These are phyloP conservation scores for Sardinella longiceps DNA, from an alignment of 2,797 vertebrate species.

Conservation along the genomic window DNA sequence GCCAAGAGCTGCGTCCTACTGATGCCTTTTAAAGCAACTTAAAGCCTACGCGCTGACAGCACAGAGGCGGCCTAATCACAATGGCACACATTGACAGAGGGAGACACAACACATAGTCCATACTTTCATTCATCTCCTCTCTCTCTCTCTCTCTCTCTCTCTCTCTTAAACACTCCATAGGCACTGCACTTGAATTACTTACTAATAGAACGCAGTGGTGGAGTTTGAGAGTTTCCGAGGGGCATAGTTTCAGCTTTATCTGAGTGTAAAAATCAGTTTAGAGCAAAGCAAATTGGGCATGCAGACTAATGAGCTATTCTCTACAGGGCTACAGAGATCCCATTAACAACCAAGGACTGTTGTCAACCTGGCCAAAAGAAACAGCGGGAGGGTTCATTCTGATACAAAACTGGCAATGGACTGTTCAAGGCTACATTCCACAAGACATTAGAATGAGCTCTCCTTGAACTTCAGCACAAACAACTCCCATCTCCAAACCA, in stretches of 20 bases:
- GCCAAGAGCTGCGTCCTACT: conserved; percentile 80
- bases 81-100: conserved; percentile 10
- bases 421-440: background rate
- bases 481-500: background rate
- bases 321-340: background rate
- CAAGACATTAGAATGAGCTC: background rate
- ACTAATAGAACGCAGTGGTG: background rate
- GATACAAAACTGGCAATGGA: background rate
- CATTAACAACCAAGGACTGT: background rate
- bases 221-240: background rate
- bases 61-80: conserved; percentile 54
- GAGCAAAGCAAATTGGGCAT: conserved; percentile 5
- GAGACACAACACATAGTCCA: background rate
- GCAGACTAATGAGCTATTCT: background rate
- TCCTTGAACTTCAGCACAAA: background rate
- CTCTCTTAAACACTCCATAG: background rate
- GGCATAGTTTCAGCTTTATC: background rate
- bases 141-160: background rate
- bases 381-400: background rate
- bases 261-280: background rate
- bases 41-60: conserved; percentile 60
- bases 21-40: conserved; percentile 52
- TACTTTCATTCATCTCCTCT: background rate
- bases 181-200: background rate
- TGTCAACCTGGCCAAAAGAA: background rate